Evolutionary conservation across 2,797 vertebrate genomes (phyloP).

Genomic region (Gephyroberyx darwinii): DNA sequence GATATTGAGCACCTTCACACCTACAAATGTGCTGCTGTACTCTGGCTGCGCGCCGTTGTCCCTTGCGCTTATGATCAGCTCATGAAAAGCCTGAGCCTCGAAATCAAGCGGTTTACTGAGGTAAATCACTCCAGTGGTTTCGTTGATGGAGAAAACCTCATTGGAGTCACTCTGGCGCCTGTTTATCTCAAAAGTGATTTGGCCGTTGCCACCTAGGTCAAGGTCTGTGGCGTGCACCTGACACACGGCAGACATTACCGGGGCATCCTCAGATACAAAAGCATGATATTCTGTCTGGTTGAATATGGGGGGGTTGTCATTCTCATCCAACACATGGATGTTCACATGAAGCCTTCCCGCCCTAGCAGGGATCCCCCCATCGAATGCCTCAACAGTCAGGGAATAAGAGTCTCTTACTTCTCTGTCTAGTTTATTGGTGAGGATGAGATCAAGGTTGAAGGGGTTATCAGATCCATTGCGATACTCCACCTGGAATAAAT

Average conservation of each 20-base stretch:
- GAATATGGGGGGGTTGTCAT: constrained; percentile 91
- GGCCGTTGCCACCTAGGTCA: constrained; percentile 86
- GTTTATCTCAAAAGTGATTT: constrained; percentile 85
- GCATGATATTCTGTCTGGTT: constrained; percentile 85
- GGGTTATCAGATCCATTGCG: constrained; percentile 52
- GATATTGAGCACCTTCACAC: constrained; percentile 86
- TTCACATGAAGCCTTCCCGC: constrained; percentile 81
- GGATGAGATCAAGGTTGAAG: constrained; percentile 83
- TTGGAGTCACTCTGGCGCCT: constrained; percentile 80
- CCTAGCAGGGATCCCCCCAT: constrained; percentile 86
- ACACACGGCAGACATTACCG: constrained; percentile 78
- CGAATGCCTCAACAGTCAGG: constrained; percentile 88
- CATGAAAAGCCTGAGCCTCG: constrained; percentile 84
- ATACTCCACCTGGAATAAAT: constrained; percentile 76
- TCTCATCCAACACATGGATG: constrained; percentile 88
- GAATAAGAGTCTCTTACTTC: constrained; percentile 81
- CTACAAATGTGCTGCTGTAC: constrained; percentile 84
- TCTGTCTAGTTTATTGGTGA: constrained; percentile 83
- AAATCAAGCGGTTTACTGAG: constrained; percentile 87
- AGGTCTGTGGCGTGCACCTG: constrained; percentile 86
- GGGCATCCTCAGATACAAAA: constrained; percentile 83
- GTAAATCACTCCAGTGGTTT: constrained; percentile 82
- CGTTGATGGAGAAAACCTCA: constrained; percentile 83
- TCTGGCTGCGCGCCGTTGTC: constrained; percentile 88
- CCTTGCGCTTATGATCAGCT: constrained; percentile 86